Evolutionary conservation across 2,797 vertebrate genomes (phyloP), one percentile per base, ranked within the genome.

Genomic region (Vultur gryphus): DNA sequence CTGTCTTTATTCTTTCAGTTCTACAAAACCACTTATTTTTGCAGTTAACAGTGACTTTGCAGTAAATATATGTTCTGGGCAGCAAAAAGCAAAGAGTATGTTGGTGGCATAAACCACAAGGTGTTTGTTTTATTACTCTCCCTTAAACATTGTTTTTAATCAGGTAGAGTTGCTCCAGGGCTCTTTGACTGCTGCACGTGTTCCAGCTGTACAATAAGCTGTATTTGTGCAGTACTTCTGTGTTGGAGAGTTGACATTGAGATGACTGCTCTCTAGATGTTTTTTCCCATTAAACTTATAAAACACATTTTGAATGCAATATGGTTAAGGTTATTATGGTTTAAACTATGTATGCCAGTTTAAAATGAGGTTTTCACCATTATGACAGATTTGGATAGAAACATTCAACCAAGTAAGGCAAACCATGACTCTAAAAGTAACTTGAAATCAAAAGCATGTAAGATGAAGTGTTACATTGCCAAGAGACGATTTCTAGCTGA

Each of bases 81-180:
- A 95, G 94, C 43, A 92, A 90, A 97, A 93, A 75, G 83, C 66
- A 94, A 81, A 93, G 85, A 93, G 46, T 70, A 61, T 80, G 75
- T 80, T 96, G 96, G 90, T 85, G 81, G 84, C 57, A 87, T 77
- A 90, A 97, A 95, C 93, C 84, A 91, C 80, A 95, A 95, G 88
- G 92, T 94, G 79, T 89, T 89, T 93, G 83, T 81, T 87, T 79
- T 95, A 89, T 95, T 90, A 77, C 77, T 95, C 52, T 91, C 73
- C 55, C 75, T 96, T 95, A 96, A 96, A 91, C 75, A 95, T 95
- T 81, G 90, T 66, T 92, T 97, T 97, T 95, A 95, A 96, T 97
- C 76, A 81, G 82, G 71, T 26, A 51, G 76, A 91, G 52, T 87
- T 79, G 67, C 88, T 95, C 67, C 39, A 67, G 89, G 72, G 61